These are phyloP conservation scores for Erannis defoliaria DNA, from an alignment of 2,888 invertebrate species.

Conservation along the genomic window DNA sequence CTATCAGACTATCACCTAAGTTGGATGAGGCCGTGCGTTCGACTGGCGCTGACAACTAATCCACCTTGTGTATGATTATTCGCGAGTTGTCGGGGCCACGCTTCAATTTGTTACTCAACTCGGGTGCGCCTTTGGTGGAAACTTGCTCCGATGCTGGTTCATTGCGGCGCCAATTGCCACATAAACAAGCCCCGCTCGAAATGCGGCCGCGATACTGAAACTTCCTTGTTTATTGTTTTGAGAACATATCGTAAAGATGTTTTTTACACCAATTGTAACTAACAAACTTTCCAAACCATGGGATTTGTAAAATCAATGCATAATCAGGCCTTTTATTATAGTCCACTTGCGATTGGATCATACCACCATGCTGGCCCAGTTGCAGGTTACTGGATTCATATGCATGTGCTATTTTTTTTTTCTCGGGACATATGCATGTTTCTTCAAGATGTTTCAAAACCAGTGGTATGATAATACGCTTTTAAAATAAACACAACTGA, in stretches of 20 bases:
- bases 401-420: too few relatives aligned
- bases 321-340: too few relatives aligned
- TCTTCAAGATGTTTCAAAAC: too few relatives aligned
- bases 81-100: conserved; percentile 69
- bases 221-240: conserved; percentile 71
- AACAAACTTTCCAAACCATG: neutral
- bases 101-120: conserved; percentile 78
- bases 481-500: too few relatives aligned
- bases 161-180: conserved; percentile 79
- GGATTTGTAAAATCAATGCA: neutral
- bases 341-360: too few relatives aligned
- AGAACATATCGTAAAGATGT: conserved; percentile 65
- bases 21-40: conserved; percentile 67
- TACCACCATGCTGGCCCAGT: too few relatives aligned
- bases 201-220: conserved; percentile 69
- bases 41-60: conserved; percentile 54
- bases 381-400: too few relatives aligned
- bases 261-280: conserved; percentile 15
- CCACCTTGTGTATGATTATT: conserved; percentile 79
- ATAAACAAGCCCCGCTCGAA: conserved; percentile 75
- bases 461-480: too few relatives aligned
- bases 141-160: conserved; percentile 72
- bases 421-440: too few relatives aligned
- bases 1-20: conserved; percentile 68
- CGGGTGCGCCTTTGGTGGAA: conserved; percentile 69